Evolutionary conservation across 2,113 vertebrate species (phyloP), one percentile per base, ranked within the genome.

Genomic region (Brachyhypopomus occidentalis): DNA sequence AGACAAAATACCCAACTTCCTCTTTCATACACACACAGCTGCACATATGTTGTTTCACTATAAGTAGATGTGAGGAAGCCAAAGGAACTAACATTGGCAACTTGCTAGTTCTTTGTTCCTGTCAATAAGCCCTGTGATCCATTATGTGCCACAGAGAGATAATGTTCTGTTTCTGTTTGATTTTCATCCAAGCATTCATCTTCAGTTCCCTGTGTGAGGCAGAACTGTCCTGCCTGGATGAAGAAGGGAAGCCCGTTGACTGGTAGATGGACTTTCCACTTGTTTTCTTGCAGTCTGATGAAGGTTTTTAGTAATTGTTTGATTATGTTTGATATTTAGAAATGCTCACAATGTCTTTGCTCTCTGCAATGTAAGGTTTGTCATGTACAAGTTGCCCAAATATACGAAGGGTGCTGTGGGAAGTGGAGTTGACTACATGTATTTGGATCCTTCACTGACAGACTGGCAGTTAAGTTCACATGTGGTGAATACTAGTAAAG

Each of bases 351-450:
- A 55, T 78, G 52, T 69, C 22, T 67, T 52, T 52, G 45, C 3
- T 11, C 38, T 79, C 38, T 58, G 27, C 45, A 83, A 55, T 89
- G 70, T 16, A 85, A 98, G 96, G 97, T 97, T 97, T 83, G 80
- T 89, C 70, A 92, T 98, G 84, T 98, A 98, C 88, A 98, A 99
- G 78, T 83, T 98, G 84, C 96, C 96, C 1, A 94, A 85, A 85
- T 84, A 88, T 16, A 87, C 84, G 87, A 91, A 92, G 45, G 86
- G 90, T 1, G 75, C 89, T 45, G 69, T 84, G 4, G 79, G 90
- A 66, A 92, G 91, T 73, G 96, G 97, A 0, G 90, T 98, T 72
- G 92, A 96, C n/a, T 98, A 96, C 85, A 84, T 96, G 88, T 98
- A 96, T 89, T 90, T 99, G 88, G 97, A 98, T 75, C 82, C 94